Evolutionary conservation across 2,797 vertebrate species (phyloP).

Genomic region (Lagorchestes hirsutus): DNA sequence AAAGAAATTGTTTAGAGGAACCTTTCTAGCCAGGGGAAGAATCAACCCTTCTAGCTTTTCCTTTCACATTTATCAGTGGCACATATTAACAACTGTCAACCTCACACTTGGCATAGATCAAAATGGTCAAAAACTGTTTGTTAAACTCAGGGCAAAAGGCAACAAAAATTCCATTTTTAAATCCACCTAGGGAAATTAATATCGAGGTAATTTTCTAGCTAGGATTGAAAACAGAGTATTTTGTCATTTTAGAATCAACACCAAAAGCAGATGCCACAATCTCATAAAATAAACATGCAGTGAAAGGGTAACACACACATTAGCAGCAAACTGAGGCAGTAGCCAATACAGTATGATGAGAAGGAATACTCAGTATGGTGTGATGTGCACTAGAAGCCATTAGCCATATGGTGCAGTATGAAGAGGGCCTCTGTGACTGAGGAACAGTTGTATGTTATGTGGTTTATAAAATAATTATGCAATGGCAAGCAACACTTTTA

Average conservation of each 20-base stretch:
- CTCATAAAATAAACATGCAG: conserved; percentile 90
- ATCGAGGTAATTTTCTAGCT: conserved; percentile 79
- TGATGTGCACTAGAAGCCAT: conserved; percentile 83
- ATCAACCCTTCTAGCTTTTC: conserved; percentile 15
- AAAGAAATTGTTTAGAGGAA: conserved; percentile 20
- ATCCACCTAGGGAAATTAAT: conserved; percentile 83
- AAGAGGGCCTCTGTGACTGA: conserved; percentile 85
- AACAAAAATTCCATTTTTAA: conserved; percentile 78
- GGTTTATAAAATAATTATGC: conserved; percentile 90
- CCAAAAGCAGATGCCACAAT: conserved; percentile 84
- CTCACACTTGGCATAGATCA: conserved; percentile 52
- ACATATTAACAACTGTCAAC: conserved; percentile 9
- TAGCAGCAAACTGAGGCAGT: conserved; percentile 85
- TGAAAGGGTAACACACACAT: conserved; percentile 87
- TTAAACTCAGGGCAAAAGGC: conserved; percentile 69
- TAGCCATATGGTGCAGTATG: conserved; percentile 88
- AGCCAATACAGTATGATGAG: conserved; percentile 85
- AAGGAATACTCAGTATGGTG: conserved; percentile 86
- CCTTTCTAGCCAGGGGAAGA: conserved; percentile 44
- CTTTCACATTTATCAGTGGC: conserved; percentile 23
- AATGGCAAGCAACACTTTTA: conserved; percentile 85
- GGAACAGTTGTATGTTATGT: conserved; percentile 85
- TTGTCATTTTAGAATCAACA: conserved; percentile 85
- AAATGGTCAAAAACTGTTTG: conserved; percentile 71
- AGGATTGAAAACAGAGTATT: conserved; percentile 76